These are phyloP conservation scores for Drosophila pandora DNA, from an alignment of 1,140 invertebrate species.

Conservation along the genomic window DNA sequence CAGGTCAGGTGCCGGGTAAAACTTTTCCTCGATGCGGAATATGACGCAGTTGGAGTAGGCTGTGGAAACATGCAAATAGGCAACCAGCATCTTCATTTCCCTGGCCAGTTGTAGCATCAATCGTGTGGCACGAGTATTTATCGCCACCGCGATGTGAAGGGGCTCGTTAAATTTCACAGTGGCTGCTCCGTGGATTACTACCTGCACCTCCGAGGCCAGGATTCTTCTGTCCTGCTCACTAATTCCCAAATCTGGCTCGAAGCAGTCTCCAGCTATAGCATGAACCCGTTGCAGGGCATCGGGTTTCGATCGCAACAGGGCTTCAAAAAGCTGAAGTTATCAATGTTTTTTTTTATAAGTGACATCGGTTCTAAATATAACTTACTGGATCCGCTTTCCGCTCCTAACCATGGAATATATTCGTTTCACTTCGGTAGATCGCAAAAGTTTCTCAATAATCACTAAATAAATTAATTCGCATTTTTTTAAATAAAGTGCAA, in stretches of 20 bases:
- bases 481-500: neutral
- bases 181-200: constrained; percentile 94
- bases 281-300: constrained; percentile 19
- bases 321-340: constrained; percentile 36
- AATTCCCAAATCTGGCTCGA: constrained; percentile 87
- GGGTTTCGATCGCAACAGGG: constrained; percentile 14
- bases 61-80: constrained; percentile 89
- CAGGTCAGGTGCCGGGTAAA: constrained; percentile 87
- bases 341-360: neutral
- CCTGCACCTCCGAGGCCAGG: constrained; percentile 84
- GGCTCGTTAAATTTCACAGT: constrained; percentile 93
- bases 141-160: constrained; percentile 86
- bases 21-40: constrained; percentile 86
- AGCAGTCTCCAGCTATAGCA: constrained; percentile 86
- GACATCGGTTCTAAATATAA: neutral
- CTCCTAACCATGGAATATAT: constrained; percentile 90
- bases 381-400: constrained; percentile 85
- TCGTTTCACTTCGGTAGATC: constrained; percentile 88
- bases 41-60: constrained; percentile 89
- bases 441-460: constrained; percentile 91
- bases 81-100: constrained; percentile 88
- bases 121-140: constrained; percentile 87
- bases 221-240: constrained; percentile 84
- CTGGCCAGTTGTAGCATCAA: constrained; percentile 85
- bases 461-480: constrained; percentile 72